Evolutionary conservation across 2,888 invertebrate genomes (phyloP), one percentile per base, ranked within the genome.

Genomic region (Embidobia sp.): DNA sequence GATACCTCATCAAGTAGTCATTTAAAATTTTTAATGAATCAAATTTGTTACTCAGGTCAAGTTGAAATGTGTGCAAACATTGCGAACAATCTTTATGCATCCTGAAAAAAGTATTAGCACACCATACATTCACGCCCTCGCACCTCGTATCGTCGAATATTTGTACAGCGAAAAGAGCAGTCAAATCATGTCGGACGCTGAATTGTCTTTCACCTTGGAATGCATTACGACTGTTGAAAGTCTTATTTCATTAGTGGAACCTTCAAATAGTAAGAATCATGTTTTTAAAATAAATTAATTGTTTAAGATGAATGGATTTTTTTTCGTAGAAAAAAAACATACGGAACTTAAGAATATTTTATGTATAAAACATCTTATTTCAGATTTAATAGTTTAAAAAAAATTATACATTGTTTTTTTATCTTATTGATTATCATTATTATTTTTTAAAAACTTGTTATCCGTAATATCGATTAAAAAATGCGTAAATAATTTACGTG

Each of bases 51-150:
- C 80, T 44, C 86, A 94, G 92, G 93, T 96, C 0, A 93, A 93
- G 85, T 89, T 95, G 61, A 95, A 95, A 86, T 95, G 95, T 85
- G 92, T 96, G 33, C 95, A 95, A 90, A 94, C 95, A 1, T 90
- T 96, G 51, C 92, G 93, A 82, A 94, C 95, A 0, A 93, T 97
- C 66, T 96, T 96, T 87, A 91, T 93, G 37, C 94, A 94, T 85
- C 91, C 93, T 1, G 94, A 95, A 81, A 91, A 93, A 48, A 91
- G 91, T 70, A 93, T 96, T 18, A 93, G 94, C 29, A 94, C 94
- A 3, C 94, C 95, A 0, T 96, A 95, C 85, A 96, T 97, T 81
- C 95, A 95, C 83, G 93, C 94, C 0, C 90, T 96, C 77, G 95
- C 95, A 4, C 95, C 96, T 2, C 91, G 94, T 81, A 91, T 97